Evolutionary conservation across 2,113 vertebrate species (phyloP), one percentile per base, ranked within the genome.

Genomic region (Trogon surrucura): DNA sequence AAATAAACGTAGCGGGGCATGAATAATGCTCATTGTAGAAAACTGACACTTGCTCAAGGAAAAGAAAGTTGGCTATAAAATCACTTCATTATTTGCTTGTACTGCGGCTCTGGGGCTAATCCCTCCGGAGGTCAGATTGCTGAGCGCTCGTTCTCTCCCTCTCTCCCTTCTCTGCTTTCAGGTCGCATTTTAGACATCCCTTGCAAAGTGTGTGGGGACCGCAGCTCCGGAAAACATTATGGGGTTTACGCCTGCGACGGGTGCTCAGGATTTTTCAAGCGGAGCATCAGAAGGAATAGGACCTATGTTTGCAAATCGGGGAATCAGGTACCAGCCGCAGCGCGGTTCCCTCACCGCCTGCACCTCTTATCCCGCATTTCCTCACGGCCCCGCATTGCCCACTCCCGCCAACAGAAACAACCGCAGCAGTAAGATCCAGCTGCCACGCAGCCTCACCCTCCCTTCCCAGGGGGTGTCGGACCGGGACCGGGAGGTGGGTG

Each of bases 261-360:
- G 70, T 99, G 99, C 96, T 99, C 99, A 2, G 99, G 99, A 36
- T 99, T 99, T 98, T 99, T 99, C 98, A 99, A 99, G 96, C 98
- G 99, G 96, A 99, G 99, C 97, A 99, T 99, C 97, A 98, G 99
- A 71, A 98, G 99, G 93, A 99, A 99, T 89, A 97, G 99, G 96
- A 99, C 99, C 4, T 99, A 99, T 58, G 99, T 99, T 92, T 99
- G 99, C 98, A 99, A 99, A 98, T 99, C 99, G 56, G 99, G 99
- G 96, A 99, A 99, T 81, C 99, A 99, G 99, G 99, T 99, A 98
- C 72, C 71, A 44, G 19, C 54, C 20, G 30, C 75, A 34, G 51
- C n/a, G 32, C 36, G 9, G 38, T 3, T 10, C 21, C 21, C 51
- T 16, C 70, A 6, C 45, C 12, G 14, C 53, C 72, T 44, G 77